Evolutionary conservation across 2,888 invertebrate species (phyloP), one percentile per base, ranked within the genome.

Genomic region (Atethmia centrago): DNA sequence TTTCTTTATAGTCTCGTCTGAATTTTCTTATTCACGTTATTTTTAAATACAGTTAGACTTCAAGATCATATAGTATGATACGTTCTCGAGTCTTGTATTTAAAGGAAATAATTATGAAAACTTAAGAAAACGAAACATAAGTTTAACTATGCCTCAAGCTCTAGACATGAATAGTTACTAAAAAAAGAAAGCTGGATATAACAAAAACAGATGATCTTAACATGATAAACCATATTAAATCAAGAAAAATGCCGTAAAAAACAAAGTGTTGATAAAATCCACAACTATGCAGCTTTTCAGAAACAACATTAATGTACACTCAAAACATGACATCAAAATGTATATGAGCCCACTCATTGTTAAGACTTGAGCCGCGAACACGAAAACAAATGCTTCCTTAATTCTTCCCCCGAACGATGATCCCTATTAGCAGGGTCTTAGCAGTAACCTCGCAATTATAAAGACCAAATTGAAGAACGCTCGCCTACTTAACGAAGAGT

Each of bases 341-440:
- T 89, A 81, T 85, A 89, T 87, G 82, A 90, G 83, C 83, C 83
- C 87, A 61, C 69, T 76, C 79, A 84, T 88, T 90, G 90, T 91
- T 85, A 85, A 89, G 87, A 88, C 85, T 82, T 63, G 80, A 89
- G 88, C 91, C 90, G 91, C 88, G 91, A 94, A 95, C 95, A 95
- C 92, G 93, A 95, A 95, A 95, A 95, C 95, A 95, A 96, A 94
- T 94, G 93, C 92, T 92, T 90, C 89, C 91, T 36, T 94, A 94
- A 95, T 94, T 94, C 95, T 93, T 92, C 94, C 90, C 92, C 79
- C 89, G 86, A 90, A 90, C 94, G 96, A 95, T 96, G 93, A 96
- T 96, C 96, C 96, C 94, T 95, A 96, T 96, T 95, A 95, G 94
- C 92, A 91, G 88, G 91, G 96, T 92, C 95, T 95, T 95, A 95